Base-by-base conservation (phyloP, 2,888 invertebrate species). In the Tuta absoluta region DNA sequence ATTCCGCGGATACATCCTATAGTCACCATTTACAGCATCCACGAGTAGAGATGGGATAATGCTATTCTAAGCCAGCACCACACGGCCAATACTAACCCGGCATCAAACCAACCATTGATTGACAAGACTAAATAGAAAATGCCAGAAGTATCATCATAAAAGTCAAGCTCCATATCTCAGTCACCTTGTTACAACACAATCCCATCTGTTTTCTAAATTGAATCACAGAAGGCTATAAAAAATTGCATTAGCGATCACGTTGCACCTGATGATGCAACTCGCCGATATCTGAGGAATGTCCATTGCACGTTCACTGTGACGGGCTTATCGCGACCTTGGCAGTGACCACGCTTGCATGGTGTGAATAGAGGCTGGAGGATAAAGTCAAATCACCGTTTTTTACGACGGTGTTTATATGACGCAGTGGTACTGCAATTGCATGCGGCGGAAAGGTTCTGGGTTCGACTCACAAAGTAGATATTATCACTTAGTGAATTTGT, bases 301-400 rank as follows among this genome's bases (percentile, higher is more conserved):
- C 86, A 88, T 86, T 84, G 86, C 84, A 86, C 80, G 80, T 82
- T 75, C 74, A 79, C 85, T 84, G 84, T 87, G 84, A 88, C 82
- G 83, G 71, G 78, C 79, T 82, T 87, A 89, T 89, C 87, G 84
- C 73, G 80, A 79, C 90, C 90, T 90, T 90, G 89, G 83, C 90
- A 87, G 68, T 89, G 90, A 86, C 88, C 84, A 84, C 49, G 17
- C 3, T 7, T n/a, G n/a, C 45, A 17, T 7, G 3, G 10, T 49
- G 21, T 3, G 5, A 21, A 11, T 14, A 24, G 11, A 7, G 11
- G 51, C 21, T 53, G 51, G 51, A 12, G 51, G 23, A n/a, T 3
- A 51, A 12, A 49, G 1, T 21, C 21, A 33, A 3, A 33, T 33
- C 33, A 33, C 8, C 8, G 10, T 33, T 33, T 33, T 8, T 1